Percentiles rank a stretch among this genome's conserved stretches.
Conservation (phyloP, 1,140 invertebrate genomes). For the Marisa cornuarietis region DNA sequence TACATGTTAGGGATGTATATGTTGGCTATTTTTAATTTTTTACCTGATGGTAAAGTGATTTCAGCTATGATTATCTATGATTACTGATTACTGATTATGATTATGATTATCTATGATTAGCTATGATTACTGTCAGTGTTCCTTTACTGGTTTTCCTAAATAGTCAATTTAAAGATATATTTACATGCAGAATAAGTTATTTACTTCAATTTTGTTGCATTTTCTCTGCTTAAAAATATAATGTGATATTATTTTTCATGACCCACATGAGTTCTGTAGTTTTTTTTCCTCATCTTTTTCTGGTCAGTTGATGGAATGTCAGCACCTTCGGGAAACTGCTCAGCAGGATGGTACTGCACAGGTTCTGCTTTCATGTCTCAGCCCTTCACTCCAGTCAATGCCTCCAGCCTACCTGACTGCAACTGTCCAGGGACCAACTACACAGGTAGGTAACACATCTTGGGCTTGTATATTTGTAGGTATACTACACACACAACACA, state of each 20-base stretch:
- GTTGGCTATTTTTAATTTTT: too few relatives aligned
- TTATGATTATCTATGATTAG: too few relatives aligned
- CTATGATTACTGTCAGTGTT: too few relatives aligned
- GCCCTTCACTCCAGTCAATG: constrained; percentile 42
- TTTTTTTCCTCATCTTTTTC: neutral
- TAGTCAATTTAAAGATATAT: too few relatives aligned
- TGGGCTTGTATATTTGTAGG: too few relatives aligned
- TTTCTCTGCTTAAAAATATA: neutral
- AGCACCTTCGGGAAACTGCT: constrained; percentile 54
- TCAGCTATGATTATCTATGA: too few relatives aligned
- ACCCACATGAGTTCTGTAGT: neutral
- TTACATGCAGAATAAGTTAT: too few relatives aligned
- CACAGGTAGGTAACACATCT: constrained; percentile 34
- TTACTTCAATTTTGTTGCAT: neutral
- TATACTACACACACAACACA: too few relatives aligned
- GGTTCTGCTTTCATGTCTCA: constrained; percentile 50
- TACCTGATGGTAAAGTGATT: too few relatives aligned
- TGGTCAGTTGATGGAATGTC: constrained; percentile 54
- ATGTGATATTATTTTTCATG: neutral
- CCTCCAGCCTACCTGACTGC: constrained; percentile 49
- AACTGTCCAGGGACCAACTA: constrained; percentile 57
- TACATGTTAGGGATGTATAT: too few relatives aligned
- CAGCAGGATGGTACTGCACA: constrained; percentile 61
- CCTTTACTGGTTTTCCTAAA: too few relatives aligned
- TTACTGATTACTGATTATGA: too few relatives aligned